phyloP scores from a whole-genome alignment of 2,888 invertebrate genomes.

The Agriopis aurantiaria region DNA sequence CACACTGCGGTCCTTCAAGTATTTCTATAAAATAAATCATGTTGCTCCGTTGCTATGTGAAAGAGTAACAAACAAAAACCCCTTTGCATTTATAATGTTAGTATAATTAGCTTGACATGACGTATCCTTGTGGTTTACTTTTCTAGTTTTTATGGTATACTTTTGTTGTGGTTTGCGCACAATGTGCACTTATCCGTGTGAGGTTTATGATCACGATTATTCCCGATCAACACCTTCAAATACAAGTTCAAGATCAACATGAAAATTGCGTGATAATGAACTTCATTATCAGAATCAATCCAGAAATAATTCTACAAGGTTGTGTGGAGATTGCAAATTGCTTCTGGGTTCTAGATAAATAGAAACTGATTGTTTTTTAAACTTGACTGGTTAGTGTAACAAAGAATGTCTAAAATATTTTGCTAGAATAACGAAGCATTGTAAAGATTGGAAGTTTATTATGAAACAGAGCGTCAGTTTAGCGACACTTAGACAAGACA shows the following conservation, averaged over 20 bases:
- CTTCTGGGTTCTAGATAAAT: slow-evolving; percentile 35
- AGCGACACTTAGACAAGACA: not conserved
- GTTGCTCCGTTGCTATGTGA: no score
- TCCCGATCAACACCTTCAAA: slow-evolving; percentile 17
- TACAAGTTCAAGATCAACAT: slow-evolving; percentile 37
- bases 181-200: not conserved
- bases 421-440: not conserved
- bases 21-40: no score
- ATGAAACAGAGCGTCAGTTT: not conserved
- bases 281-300: slow-evolving; percentile 26
- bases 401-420: not conserved
- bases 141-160: no score
- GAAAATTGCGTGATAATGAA: slow-evolving; percentile 39
- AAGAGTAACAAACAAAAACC: no score
- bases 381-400: not conserved
- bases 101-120: no score
- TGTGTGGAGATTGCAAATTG: slow-evolving; percentile 32
- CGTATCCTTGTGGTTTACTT: no score
- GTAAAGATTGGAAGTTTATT: not conserved
- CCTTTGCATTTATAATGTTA: no score
- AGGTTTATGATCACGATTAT: slow-evolving; percentile 2
- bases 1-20: no score
- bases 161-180: not conserved
- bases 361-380: not conserved
- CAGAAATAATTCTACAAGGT: slow-evolving; percentile 37